Evolutionary conservation across 1,140 invertebrate genomes (phyloP).

Genomic region (Pinna nobilis): DNA sequence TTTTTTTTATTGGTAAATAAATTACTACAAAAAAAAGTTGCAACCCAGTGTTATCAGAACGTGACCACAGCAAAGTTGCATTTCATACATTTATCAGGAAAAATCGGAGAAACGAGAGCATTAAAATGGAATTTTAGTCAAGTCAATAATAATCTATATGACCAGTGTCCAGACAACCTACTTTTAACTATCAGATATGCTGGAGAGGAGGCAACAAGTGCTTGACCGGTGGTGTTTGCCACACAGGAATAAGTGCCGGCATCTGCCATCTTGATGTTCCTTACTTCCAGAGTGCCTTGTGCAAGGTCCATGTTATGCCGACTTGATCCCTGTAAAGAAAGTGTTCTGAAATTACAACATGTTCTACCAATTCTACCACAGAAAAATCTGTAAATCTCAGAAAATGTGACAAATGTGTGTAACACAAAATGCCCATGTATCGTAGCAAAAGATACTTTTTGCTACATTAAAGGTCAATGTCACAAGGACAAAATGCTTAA

Average conservation of each 20-base stretch:
- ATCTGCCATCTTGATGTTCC: slow-evolving; percentile 79
- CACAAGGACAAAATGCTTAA: no score
- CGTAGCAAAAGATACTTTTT: background rate
- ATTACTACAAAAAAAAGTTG: background rate
- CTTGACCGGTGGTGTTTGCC: slow-evolving; percentile 81
- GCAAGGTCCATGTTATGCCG: slow-evolving; percentile 72
- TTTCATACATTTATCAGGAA: background rate
- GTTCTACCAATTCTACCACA: background rate
- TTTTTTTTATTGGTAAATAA: background rate
- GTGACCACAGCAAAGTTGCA: no score
- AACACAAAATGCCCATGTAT: background rate
- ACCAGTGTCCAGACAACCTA: slow-evolving; percentile 63
- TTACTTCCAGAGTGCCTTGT: slow-evolving; percentile 80
- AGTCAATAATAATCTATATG: background rate
- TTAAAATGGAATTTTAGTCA: slow-evolving; percentile 4
- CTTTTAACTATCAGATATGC: slow-evolving; percentile 80
- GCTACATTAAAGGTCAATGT: no score
- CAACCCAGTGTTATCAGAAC: no score
- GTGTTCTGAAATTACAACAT: background rate
- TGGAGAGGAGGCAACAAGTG: slow-evolving; percentile 78
- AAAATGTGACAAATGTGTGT: no score
- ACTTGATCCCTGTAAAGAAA: slow-evolving; percentile 53
- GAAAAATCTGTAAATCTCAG: no score
- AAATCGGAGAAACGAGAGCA: no score
- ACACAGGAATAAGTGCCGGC: slow-evolving; percentile 83